Percentiles rank a stretch among this genome's conserved stretches.
Evolutionary conservation across 2,888 invertebrate species (phyloP).

Genomic region (Dryocosmus kuriphilus): DNA sequence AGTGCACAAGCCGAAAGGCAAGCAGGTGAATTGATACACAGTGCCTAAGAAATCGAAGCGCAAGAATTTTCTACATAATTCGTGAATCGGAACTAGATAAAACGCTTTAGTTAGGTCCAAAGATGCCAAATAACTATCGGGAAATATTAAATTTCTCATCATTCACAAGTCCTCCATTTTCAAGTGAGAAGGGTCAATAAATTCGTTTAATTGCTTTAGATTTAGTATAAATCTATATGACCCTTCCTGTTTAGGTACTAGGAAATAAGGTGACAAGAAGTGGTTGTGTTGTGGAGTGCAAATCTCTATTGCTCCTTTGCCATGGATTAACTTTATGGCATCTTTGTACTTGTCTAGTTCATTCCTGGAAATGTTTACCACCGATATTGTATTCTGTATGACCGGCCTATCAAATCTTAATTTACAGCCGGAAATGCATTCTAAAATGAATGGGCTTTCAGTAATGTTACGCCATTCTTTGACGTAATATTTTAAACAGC

Average conservation of each 20-base stretch:
- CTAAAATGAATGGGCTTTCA: too few species aligned
- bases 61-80: conserved; percentile 50
- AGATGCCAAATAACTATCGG: conserved; percentile 40
- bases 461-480: too few species aligned
- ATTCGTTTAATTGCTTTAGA: conserved; percentile 41
- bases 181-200: conserved; percentile 42
- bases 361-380: too few species aligned
- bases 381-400: too few species aligned
- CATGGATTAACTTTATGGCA: too few species aligned
- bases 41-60: conserved; percentile 49
- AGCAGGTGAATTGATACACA: conserved; percentile 51
- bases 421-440: too few species aligned
- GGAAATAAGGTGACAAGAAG: conserved; percentile 43
- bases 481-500: too few species aligned
- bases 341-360: too few species aligned
- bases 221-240: conserved; percentile 41
- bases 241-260: too few species aligned
- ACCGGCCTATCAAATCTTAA: too few species aligned
- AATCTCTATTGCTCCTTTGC: conserved; percentile 40
- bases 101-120: conserved; percentile 53
- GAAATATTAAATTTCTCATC: conserved; percentile 25
- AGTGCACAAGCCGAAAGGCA: conserved; percentile 51
- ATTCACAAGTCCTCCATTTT: conserved; percentile 47
- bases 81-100: conserved; percentile 44
- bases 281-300: conserved; percentile 16